Conservation (phyloP, 2,888 invertebrate genomes). For the Helleia helle region DNA sequence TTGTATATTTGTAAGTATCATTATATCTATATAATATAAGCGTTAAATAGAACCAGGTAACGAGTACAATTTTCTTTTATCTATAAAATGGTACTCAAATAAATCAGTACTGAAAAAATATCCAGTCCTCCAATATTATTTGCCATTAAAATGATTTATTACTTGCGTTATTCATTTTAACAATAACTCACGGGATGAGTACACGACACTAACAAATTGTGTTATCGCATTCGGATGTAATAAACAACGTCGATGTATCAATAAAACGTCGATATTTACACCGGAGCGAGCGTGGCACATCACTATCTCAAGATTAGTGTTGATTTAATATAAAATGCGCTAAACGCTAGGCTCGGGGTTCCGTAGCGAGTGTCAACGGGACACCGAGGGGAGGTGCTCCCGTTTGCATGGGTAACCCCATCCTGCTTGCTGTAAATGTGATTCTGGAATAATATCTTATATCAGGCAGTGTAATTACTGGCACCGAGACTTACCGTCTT, state of each 20-base stretch:
- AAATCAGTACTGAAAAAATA: too few species aligned
- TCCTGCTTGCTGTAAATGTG: too few species aligned
- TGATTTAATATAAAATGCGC: conserved; percentile 14
- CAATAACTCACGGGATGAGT: conserved; percentile 3
- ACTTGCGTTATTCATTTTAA: conserved; percentile 3
- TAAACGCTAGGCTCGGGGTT: background rate
- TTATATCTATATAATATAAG: too few species aligned
- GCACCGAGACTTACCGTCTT: too few species aligned
- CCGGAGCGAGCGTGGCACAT: conserved; percentile 32
- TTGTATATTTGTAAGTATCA: too few species aligned
- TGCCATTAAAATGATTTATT: background rate
- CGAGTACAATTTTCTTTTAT: background rate
- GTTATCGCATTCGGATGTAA: conserved; percentile 58
- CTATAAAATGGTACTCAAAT: background rate
- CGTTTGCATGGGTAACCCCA: too few species aligned
- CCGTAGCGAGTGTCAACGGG: too few species aligned
- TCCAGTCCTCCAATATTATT: background rate
- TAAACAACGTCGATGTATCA: conserved; percentile 53
- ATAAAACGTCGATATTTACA: conserved; percentile 32
- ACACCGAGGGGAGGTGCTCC: too few species aligned
- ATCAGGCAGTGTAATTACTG: too few species aligned
- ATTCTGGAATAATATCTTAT: too few species aligned
- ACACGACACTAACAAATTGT: conserved; percentile 51
- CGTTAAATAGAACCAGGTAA: too few species aligned
- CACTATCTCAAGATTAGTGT: conserved; percentile 38